Percentiles rank a stretch among this genome's conserved stretches.
Conservation (phyloP, 1,140 invertebrate genomes). For the Halictus rubicundus region DNA sequence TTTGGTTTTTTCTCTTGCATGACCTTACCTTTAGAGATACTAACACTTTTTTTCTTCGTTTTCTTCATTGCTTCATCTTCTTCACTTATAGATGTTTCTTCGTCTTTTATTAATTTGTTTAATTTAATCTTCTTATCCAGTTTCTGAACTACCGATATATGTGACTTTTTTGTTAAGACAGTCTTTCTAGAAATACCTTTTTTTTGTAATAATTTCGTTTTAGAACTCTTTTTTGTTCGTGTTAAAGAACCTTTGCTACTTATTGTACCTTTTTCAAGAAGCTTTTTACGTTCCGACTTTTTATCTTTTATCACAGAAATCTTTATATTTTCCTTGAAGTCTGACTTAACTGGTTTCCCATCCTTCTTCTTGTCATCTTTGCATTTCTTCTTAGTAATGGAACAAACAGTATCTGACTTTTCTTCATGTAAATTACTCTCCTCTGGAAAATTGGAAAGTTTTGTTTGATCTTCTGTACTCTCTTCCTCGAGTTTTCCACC, state of each 20-base stretch:
- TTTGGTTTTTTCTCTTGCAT: slow-evolving; percentile 70
- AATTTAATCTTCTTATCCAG: slow-evolving; percentile 77
- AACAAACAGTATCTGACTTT: slow-evolving; percentile 31
- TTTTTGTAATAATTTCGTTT: slow-evolving; percentile 67
- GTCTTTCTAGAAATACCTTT: slow-evolving; percentile 76
- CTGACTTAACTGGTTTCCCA: slow-evolving; percentile 65
- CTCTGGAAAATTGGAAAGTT: slow-evolving; percentile 30
- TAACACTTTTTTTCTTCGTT: slow-evolving; percentile 63
- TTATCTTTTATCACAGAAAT: slow-evolving; percentile 70
- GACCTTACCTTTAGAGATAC: slow-evolving; percentile 59
- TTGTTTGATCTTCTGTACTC: slow-evolving; percentile 46
- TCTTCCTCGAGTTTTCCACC: slow-evolving; percentile 62
- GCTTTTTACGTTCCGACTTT: slow-evolving; percentile 71
- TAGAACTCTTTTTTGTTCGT: slow-evolving; percentile 71
- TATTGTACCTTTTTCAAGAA: slow-evolving; percentile 67
- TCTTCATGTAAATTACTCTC: slow-evolving; percentile 53
- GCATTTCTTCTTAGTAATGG: slow-evolving; percentile 67
- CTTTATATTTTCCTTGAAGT: slow-evolving; percentile 69
- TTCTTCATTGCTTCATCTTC: slow-evolving; percentile 63
- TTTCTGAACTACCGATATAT: slow-evolving; percentile 73
- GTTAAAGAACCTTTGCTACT: slow-evolving; percentile 66
- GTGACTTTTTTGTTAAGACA: slow-evolving; percentile 75
- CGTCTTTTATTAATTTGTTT: slow-evolving; percentile 71
- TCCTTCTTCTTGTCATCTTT: slow-evolving; percentile 76
- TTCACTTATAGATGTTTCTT: slow-evolving; percentile 52